Evolutionary conservation across 2,888 invertebrate genomes (phyloP), one percentile per base, ranked within the genome.

Genomic region (Sepiola atlantica): DNA sequence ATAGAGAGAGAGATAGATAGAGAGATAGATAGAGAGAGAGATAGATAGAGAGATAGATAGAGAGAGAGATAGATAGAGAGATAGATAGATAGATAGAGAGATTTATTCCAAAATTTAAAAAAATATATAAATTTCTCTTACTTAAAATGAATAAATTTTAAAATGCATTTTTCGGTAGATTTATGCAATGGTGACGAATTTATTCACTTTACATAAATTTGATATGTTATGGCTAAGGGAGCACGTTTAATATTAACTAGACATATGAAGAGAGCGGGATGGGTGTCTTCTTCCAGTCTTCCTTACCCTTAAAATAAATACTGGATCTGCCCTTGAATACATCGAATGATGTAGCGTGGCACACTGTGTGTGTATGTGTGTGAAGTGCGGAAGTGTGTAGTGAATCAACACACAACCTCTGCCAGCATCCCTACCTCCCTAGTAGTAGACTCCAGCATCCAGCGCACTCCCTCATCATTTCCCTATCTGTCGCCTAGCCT

Each of bases 231-330:
- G 77, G 77, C 77, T 77, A 77, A 77, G n/a, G 77, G 77, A 77
- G n/a, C 77, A n/a, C 32, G n/a, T n/a, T 77, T 77, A 16, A n/a
- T n/a, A 77, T 32, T 77, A 61, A 61, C 21, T 61, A 61, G 61
- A 61, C 24, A 24, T 21, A 77, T 77, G 77, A 77, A 45, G 45
- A 45, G 45, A 4, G 61, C 24, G n/a, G 32, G 77, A 77, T 77
- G n/a, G 45, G 8, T 2, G 45, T 45, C 45, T 45, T 77, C 77
- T 77, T 77, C 77, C 77, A 77, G n/a, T 77, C 77, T n/a, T 77
- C 77, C 77, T 77, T n/a, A 77, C n/a, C 77, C 77, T 77, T 77
- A 77, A 77, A 77, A 77, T 77, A n/a, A 77, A 77, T 77, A n/a
- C 77, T 77, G n/a, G n/a, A 77, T 77, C 77, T 77, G 77, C 77